Evolutionary conservation across 1,140 invertebrate species (phyloP).

Genomic region (Anagrus nilaparvatae): DNA sequence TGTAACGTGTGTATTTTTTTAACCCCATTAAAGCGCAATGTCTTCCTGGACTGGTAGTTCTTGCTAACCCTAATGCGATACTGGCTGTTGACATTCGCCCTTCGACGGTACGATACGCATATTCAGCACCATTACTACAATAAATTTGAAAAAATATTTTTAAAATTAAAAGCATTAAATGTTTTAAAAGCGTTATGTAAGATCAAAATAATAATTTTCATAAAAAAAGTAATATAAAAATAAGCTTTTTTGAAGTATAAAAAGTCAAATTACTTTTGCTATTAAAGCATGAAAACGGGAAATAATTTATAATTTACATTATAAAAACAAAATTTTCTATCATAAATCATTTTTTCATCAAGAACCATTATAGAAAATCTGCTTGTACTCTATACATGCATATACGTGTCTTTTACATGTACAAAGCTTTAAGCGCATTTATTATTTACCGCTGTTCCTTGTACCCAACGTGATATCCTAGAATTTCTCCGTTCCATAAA

Average conservation of each 20-base stretch:
- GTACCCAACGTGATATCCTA: conserved; percentile 90
- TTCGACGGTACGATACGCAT: conserved; percentile 38
- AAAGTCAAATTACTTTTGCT: too few relatives aligned
- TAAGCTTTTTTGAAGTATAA: not conserved
- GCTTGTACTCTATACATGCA: too few relatives aligned
- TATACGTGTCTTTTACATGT: too few relatives aligned
- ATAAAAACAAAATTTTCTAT: too few relatives aligned
- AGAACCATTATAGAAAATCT: too few relatives aligned
- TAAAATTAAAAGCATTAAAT: too few relatives aligned
- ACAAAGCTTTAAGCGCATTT: too few relatives aligned
- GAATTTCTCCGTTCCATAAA: conserved; percentile 82
- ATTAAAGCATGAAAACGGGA: too few relatives aligned
- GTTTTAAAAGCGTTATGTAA: too few relatives aligned
- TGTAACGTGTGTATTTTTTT: conserved; percentile 79
- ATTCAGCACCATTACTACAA: conserved; percentile 35
- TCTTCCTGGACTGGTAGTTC: conserved; percentile 37
- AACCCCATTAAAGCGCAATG: conserved; percentile 43
- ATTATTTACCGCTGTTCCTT: conserved; percentile 45
- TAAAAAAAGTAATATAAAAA: not conserved
- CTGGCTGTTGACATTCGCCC: conserved; percentile 38
- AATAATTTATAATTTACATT: too few relatives aligned
- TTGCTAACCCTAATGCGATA: conserved; percentile 35
- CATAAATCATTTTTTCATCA: too few relatives aligned
- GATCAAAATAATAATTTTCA: too few relatives aligned
- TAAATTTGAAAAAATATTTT: conserved; percentile 20